Base-by-base conservation (phyloP, 2,797 vertebrate species). In the Threskiornis aethiopicus region DNA sequence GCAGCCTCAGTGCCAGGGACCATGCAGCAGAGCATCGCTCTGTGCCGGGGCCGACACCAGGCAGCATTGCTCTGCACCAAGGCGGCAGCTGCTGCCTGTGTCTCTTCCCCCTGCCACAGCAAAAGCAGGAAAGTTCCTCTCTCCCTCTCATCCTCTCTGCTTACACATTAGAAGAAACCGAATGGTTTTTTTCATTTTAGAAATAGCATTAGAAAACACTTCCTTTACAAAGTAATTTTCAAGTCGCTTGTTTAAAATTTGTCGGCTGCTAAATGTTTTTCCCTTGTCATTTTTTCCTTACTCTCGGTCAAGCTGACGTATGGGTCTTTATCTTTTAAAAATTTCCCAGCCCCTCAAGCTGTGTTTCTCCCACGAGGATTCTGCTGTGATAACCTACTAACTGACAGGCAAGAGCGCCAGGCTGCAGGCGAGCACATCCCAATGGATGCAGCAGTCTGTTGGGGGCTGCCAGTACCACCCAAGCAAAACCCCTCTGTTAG, bases 401-500 rank as follows among this genome's bases (percentile, higher is more conserved):
- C 49, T 12, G 11, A 13, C 18, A 39, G 17, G 13, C 9, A 3
- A 8, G 11, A 39, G 47, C 8, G 17, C 35, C 24, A 3, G 46
- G 33, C 26, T 20, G 52, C 33, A 13, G 37, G 31, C 8, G 4
- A 44, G 70, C 41, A 31, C 78, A 26, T 11, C 29, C n/a, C 6
- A 0, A 3, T 4, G 42, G 67, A 13, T 19, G 37, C 51, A 35
- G 51, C 76, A 18, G 12, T 10, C 47, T 29, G n/a, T 2, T 16
- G 16, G 37, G 64, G 51, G 24, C 75, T 55, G 54, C 37, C 20
- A 15, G 21, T 5, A 16, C 31, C 67, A 11, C 57, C 42, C 77
- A 1, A 10, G 19, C 25, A 22, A 58, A 42, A 16, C 9, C 11
- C 41, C 52, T 31, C 31, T 1, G 0, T 39, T 4, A 44, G 31